Evolutionary conservation across 2,113 vertebrate species (phyloP).

Genomic region (Oreochromis tanganicae): DNA sequence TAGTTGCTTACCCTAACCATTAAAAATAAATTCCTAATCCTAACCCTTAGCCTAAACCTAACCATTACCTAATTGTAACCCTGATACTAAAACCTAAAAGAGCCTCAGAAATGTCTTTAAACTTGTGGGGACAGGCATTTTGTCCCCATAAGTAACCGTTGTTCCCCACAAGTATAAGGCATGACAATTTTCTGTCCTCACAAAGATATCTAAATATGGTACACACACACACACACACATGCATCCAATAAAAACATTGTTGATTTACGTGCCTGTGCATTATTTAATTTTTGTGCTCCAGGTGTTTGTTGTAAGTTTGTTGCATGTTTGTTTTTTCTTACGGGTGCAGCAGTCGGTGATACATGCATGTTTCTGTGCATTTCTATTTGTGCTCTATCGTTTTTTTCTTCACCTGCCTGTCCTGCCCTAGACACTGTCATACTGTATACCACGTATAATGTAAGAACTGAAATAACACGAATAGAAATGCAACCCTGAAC

Average conservation of each 20-base stretch:
- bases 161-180: not conserved
- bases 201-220: not conserved
- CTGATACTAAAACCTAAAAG: not conserved
- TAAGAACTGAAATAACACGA: accelerated
- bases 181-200: not conserved
- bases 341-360: not conserved
- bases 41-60: not conserved
- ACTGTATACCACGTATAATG: not conserved
- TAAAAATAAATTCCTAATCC: not conserved
- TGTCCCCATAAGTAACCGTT: not conserved
- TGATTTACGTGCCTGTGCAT: not conserved
- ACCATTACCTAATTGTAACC: not conserved
- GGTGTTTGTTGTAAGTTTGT: not conserved
- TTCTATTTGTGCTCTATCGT: not conserved
- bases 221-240: not conserved
- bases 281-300: not conserved
- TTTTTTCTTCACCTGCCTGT: not conserved
- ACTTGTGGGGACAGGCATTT: not conserved
- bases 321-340: not conserved
- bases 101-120: not conserved
- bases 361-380: not conserved
- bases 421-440: not conserved
- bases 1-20: not conserved
- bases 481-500: too few relatives aligned
- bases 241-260: not conserved